Evolutionary conservation across 2,888 invertebrate genomes (phyloP).

Genomic region (Megamerina dolium): DNA sequence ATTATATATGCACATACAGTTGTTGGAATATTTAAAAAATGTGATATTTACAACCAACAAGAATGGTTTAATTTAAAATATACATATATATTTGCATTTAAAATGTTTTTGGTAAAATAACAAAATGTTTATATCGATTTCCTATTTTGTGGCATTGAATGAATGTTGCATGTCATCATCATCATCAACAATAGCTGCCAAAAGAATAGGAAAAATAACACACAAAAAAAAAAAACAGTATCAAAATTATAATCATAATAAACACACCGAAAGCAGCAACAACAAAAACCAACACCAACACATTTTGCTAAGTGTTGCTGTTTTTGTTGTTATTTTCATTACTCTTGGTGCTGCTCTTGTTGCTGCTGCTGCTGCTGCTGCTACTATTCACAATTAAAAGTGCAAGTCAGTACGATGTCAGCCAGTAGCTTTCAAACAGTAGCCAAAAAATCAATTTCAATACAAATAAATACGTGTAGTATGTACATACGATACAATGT

Average conservation of each 20-base stretch:
- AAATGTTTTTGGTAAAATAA: too few relatives aligned
- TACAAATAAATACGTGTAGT: background rate
- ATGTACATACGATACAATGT: too few relatives aligned
- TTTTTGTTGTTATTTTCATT: conserved; percentile 2
- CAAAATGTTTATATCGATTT: conserved; percentile 5
- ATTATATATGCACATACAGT: too few relatives aligned
- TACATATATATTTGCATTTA: too few relatives aligned
- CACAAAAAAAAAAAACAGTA: conserved; percentile 10
- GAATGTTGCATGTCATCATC: conserved; percentile 21
- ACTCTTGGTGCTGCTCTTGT: too few relatives aligned
- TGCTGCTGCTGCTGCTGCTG: too few relatives aligned
- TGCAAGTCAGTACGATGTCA: conserved; percentile 36
- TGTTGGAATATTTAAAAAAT: too few relatives aligned
- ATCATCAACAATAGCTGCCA: conserved; percentile 8
- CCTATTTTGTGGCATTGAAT: conserved; percentile 8
- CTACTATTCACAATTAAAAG: too few relatives aligned
- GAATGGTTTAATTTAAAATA: too few relatives aligned
- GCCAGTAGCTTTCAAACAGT: conserved; percentile 15
- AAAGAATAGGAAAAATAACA: conserved; percentile 10
- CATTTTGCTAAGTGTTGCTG: conserved; percentile 27
- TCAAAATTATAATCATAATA: too few relatives aligned
- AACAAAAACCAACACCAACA: conserved; percentile 12
- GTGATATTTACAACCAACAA: too few relatives aligned
- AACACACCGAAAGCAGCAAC: too few relatives aligned
- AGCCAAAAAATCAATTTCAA: conserved; percentile 15